phyloP scores from a whole-genome alignment of 1,140 invertebrate species.

The Acromyrmex heyeri region DNA sequence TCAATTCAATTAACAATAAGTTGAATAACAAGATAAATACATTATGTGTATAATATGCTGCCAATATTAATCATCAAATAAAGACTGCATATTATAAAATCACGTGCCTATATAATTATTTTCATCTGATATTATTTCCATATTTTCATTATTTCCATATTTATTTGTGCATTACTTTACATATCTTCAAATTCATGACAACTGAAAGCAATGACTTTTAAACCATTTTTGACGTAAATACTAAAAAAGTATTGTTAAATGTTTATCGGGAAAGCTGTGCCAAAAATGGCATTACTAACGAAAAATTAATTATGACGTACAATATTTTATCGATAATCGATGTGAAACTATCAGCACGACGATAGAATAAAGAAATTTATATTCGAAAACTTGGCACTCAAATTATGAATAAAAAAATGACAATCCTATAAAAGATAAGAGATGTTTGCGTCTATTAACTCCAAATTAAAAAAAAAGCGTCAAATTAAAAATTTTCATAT shows the following conservation, averaged over 20 bases:
- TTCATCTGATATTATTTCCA: neutral
- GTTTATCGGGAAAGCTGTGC: conserved; percentile 12
- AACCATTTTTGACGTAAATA: conserved; percentile 7
- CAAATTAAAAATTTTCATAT: neutral
- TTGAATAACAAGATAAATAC: neutral
- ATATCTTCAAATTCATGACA: neutral
- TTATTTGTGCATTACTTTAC: neutral
- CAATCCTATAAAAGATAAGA: conserved; percentile 2
- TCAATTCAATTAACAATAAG: neutral
- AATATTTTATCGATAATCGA: conserved; percentile 44
- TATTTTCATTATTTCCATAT: neutral
- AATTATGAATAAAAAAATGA: neutral
- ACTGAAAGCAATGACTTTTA: neutral
- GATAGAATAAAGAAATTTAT: conserved; percentile 31
- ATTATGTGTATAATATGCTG: neutral
- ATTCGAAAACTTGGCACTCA: conserved; percentile 38
- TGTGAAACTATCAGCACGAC: conserved; percentile 1
- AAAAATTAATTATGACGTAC: conserved; percentile 32
- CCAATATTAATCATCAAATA: neutral
- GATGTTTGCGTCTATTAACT: neutral
- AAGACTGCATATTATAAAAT: neutral
- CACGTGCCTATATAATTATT: neutral
- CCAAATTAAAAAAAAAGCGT: neutral
- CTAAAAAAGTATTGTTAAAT: neutral
- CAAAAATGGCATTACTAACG: conserved; percentile 40